A percentile compares a stretch with the other conserved stretches of the same genome.
These are phyloP conservation scores for Trachelipus rathkii DNA, from an alignment of 1,140 invertebrate genomes.

Conservation along the genomic window DNA sequence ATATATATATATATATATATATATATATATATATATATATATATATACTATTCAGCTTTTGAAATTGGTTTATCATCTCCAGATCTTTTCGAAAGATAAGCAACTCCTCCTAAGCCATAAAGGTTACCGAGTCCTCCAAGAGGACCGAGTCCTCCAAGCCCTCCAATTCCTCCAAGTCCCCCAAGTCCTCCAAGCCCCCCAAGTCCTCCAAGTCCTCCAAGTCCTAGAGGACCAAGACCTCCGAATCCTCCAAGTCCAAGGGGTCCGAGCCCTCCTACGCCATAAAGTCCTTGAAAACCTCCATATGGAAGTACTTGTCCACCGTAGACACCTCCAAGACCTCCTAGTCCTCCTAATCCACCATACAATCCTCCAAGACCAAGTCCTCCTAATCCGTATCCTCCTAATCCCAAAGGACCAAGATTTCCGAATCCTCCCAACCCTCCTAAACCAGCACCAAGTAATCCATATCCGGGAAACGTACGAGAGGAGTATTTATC, in stretches of 20 bases:
- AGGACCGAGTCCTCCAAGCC: not conserved
- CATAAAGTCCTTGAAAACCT: not conserved
- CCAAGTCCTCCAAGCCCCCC: not conserved
- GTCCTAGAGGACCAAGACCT: not conserved
- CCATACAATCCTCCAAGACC: not conserved
- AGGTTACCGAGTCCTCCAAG: not conserved
- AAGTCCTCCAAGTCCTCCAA: not conserved
- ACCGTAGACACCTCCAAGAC: not conserved
- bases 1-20: conserved; percentile 15
- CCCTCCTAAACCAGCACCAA: not conserved
- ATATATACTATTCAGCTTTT: not conserved
- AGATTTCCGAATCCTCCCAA: not conserved
- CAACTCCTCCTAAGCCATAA: not conserved
- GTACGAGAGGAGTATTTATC: no score
- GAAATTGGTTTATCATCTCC: not conserved
- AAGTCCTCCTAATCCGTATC: not conserved
- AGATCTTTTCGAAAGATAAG: not conserved
- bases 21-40: conserved; percentile 15
- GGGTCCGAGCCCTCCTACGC: not conserved
- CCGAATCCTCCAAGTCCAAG: not conserved
- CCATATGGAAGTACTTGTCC: not conserved
- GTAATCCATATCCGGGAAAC: no score
- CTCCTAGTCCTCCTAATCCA: not conserved
- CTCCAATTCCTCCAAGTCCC: not conserved
- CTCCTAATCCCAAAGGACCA: not conserved